Base-by-base conservation (phyloP, 1,140 invertebrate species). In the Trichomalopsis sarcophagae region DNA sequence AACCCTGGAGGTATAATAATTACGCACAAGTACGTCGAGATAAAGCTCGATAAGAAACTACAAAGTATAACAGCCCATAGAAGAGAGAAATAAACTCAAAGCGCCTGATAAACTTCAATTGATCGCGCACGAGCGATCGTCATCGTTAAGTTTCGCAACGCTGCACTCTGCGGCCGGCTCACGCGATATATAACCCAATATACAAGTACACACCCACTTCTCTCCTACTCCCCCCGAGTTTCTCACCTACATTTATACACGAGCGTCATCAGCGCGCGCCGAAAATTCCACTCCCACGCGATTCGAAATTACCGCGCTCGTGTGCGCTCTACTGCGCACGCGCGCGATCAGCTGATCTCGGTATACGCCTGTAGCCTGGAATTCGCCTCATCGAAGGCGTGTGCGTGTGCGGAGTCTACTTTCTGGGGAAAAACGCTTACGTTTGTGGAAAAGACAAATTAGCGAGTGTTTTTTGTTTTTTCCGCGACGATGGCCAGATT, bases 401-500 rank as follows among this genome's bases (percentile, higher is more conserved):
- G 40, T 1, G 50, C 27, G 47, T 55, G 76, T 44, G 36, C 44
- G 47, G 27, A 27, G 27, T 27, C 27, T 27, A 69, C 62, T 55
- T 27, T 30, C 55, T 27, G 27, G 17, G 21, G 21, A 62, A 68
- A 27, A 66, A 75, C 17, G 40, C 17, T 77, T 78, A 27, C 1
- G 23, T 40, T 55, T 73, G 13, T n/a, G 55, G 13, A 21, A 14
- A 62, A 21, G n/a, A 62, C n/a, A 6, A 78, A 21, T 81, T 33
- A 21, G 13, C 9, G 17, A 36, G 4, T 44, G 2, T 9, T 47
- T 21, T 81, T 27, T 23, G 30, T n/a, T 36, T 23, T 5, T 2
- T 40, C 27, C 2, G 1, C 14, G 10, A 40, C 27, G 14, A 89
- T 88, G 87, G 84, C 89, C 75, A 55, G 88, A 30, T 79, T 87